A percentile compares a stretch with the other conserved stretches of the same genome.
These are phyloP conservation scores for Xerus inauris DNA, from an alignment of 2,113 vertebrate species.

Conservation along the genomic window DNA sequence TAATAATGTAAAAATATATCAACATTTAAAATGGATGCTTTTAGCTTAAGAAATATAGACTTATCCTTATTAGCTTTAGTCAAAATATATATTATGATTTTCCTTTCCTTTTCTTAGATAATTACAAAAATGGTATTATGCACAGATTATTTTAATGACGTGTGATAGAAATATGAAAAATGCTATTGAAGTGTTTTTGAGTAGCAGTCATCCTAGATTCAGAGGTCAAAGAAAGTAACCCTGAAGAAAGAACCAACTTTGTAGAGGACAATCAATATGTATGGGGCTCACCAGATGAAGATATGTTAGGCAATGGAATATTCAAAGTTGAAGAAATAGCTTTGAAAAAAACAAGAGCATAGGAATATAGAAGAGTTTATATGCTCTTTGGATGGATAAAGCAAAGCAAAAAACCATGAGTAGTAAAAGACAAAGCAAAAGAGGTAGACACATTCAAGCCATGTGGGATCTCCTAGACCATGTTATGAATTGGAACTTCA, in stretches of 20 bases:
- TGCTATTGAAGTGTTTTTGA: background rate
- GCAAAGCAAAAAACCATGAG: background rate
- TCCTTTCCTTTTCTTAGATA: background rate
- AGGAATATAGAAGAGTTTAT: too few species aligned
- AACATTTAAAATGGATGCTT: background rate
- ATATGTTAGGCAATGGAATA: background rate
- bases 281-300: background rate
- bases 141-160: background rate
- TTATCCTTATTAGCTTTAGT: background rate
- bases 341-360: background rate
- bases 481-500: background rate
- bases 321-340: background rate
- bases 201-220: background rate
- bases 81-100: background rate
- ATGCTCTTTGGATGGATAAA: background rate
- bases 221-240: background rate
- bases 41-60: background rate
- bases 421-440: background rate
- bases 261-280: background rate
- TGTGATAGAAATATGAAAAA: background rate
- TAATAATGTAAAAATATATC: background rate
- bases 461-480: background rate
- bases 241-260: background rate
- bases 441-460: background rate
- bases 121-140: background rate